Conservation (phyloP, 1,140 invertebrate species). For the Drosophila parabipectinata region DNA sequence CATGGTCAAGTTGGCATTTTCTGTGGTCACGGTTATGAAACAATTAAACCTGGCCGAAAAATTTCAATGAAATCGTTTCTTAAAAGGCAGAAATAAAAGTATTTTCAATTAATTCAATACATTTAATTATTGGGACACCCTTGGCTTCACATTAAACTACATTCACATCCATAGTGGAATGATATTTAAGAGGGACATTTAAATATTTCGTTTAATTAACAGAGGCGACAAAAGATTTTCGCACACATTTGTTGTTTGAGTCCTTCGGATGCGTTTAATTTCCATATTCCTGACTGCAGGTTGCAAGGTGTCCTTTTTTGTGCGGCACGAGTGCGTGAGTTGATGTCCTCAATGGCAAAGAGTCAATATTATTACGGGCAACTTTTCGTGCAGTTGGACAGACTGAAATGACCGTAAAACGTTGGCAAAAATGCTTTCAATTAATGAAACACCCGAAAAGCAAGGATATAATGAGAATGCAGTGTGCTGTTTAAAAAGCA, state of each 20-base stretch:
- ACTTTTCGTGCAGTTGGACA: conserved; percentile 7
- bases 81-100: too few relatives aligned
- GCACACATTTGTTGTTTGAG: conserved; percentile 16
- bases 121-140: too few relatives aligned
- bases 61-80: conserved; percentile 28
- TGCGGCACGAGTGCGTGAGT: not conserved
- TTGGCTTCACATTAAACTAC: too few relatives aligned
- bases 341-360: conserved; percentile 47
- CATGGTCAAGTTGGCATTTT: conserved; percentile 61
- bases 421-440: conserved; percentile 76
- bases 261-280: conserved; percentile 26
- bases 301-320: conserved; percentile 14
- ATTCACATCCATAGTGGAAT: not conserved
- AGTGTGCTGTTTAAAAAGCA: conserved; percentile 36
- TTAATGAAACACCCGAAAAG: conserved; percentile 78
- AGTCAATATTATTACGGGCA: conserved; percentile 73
- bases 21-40: conserved; percentile 51
- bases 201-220: conserved; percentile 45
- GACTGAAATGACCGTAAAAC: conserved; percentile 51
- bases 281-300: conserved; percentile 9
- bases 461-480: conserved; percentile 56
- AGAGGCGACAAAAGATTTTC: conserved; percentile 22
- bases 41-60: conserved; percentile 62
- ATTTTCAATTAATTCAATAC: too few relatives aligned
- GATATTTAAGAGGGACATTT: not conserved